Conservation (phyloP, 2,113 vertebrate species). For the Proteles cristata region DNA sequence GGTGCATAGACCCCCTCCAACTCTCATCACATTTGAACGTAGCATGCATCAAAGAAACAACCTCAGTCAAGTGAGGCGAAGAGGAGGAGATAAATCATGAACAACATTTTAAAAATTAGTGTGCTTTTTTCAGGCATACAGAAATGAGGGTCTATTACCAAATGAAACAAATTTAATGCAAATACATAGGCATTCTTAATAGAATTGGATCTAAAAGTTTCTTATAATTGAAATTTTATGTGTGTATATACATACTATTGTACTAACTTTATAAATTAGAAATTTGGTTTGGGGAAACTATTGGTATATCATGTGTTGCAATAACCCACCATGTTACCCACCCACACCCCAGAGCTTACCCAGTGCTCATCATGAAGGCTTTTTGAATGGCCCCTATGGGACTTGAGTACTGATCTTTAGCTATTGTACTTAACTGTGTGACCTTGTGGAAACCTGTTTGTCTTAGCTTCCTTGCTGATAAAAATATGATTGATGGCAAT, state of each 20-base stretch:
- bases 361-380: not conserved
- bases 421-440: not conserved
- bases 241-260: not conserved
- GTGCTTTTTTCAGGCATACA: not conserved
- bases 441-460: conserved; percentile 1
- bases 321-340: not conserved
- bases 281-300: not conserved
- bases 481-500: not conserved
- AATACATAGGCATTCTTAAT: not conserved
- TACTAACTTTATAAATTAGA: not conserved
- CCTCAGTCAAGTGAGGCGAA: not conserved
- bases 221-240: not conserved
- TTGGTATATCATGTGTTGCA: not conserved
- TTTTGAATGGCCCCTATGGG: not conserved
- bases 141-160: not conserved
- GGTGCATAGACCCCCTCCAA: not conserved
- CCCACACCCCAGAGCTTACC: not conserved
- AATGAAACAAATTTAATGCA: not conserved
- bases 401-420: not conserved
- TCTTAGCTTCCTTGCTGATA: not conserved
- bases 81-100: not conserved
- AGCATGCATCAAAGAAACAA: not conserved
- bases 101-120: not conserved
- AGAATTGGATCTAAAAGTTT: not conserved
- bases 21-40: not conserved